phyloP scores from a whole-genome alignment of 2,888 invertebrate genomes.

The Myathropa florea region DNA sequence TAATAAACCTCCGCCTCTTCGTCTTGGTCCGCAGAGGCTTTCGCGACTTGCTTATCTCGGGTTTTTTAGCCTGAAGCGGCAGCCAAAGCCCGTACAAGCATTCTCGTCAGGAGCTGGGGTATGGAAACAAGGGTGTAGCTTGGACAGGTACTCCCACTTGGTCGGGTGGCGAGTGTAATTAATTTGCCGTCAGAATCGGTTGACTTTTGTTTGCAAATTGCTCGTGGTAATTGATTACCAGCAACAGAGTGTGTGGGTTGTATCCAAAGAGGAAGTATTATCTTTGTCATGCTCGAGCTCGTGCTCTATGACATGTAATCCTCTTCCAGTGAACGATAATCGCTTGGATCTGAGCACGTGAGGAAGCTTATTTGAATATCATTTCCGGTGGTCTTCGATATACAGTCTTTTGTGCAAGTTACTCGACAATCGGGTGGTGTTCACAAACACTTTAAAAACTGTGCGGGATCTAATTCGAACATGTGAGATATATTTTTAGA shows the following conservation, averaged over 20 bases:
- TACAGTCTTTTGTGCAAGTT: neutral
- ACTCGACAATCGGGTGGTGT: neutral
- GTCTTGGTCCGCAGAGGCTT: neutral
- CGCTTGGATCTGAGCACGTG: neutral
- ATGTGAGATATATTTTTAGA: too few species aligned
- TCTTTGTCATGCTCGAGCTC: neutral
- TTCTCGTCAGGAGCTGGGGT: neutral
- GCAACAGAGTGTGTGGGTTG: neutral
- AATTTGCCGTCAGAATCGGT: constrained; percentile 51
- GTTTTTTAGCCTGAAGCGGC: neutral
- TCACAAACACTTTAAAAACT: neutral
- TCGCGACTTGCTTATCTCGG: neutral
- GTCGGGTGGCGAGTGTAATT: constrained; percentile 20
- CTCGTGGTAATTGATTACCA: neutral
- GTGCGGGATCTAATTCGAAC: too few species aligned
- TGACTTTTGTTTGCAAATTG: neutral
- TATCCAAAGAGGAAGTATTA: neutral
- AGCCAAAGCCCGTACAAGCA: neutral
- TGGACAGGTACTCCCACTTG: constrained; percentile 21
- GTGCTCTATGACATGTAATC: neutral
- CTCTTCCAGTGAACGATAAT: neutral
- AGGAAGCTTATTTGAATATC: neutral
- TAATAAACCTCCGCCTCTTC: neutral
- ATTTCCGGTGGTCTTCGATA: neutral
- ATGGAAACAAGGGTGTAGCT: neutral